A percentile compares a stretch with the other conserved stretches of the same genome.
phyloP scores from a whole-genome alignment of 2,113 vertebrate genomes.

The Otus sunia region DNA sequence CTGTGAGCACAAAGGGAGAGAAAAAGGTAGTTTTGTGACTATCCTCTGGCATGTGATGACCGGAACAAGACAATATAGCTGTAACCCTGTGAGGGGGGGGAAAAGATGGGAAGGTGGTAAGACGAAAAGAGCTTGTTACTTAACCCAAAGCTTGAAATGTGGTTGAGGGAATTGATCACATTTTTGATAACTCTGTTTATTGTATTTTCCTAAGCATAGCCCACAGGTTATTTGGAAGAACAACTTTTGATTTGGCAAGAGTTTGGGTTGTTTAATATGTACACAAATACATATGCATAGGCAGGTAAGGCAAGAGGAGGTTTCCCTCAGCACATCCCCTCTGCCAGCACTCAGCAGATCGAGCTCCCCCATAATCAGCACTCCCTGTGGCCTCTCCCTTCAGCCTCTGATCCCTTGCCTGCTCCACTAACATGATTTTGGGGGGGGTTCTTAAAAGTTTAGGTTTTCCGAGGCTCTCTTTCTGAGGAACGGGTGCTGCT shows the following conservation, averaged over 20 bases:
- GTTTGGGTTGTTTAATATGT: neutral
- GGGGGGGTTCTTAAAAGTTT: neutral
- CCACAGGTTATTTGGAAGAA: neutral
- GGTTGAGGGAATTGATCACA: neutral
- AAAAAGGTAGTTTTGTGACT: neutral
- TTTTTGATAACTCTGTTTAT: slow-evolving; percentile 3
- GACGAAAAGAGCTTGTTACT: neutral
- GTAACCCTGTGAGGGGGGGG: neutral
- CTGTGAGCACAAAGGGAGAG: neutral
- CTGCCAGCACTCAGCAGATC: neutral
- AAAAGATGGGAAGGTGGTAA: neutral
- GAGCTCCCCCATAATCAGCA: neutral
- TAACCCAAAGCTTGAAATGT: neutral
- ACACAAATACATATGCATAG: neutral
- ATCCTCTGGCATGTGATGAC: neutral
- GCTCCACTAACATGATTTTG: neutral
- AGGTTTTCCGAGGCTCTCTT: neutral
- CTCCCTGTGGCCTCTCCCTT: neutral
- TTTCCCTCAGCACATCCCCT: neutral
- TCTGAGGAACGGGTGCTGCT: neutral
- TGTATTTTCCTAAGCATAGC: neutral
- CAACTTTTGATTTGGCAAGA: neutral
- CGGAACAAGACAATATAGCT: neutral
- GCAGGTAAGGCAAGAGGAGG: neutral
- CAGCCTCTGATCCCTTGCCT: neutral